Evolutionary conservation across 1,140 invertebrate genomes (phyloP).

Genomic region (Ptiloglossa arizonensis): DNA sequence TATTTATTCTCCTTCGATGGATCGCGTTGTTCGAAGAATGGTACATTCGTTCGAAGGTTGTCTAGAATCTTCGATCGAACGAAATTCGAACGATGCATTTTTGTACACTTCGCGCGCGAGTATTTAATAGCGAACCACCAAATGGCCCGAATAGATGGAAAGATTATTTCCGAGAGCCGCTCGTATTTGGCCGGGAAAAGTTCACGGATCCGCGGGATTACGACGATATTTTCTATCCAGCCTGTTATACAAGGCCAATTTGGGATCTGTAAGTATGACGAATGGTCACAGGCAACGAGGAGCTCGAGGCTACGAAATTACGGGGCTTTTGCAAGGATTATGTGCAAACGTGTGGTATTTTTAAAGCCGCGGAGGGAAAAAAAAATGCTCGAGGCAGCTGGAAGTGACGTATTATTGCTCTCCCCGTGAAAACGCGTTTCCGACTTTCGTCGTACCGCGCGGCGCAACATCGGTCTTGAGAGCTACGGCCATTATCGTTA

Average conservation of each 20-base stretch:
- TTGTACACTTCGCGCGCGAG: too few relatives aligned
- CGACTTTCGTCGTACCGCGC: neutral
- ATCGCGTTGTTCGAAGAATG: too few relatives aligned
- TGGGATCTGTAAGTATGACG: constrained; percentile 64
- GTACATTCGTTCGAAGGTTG: too few relatives aligned
- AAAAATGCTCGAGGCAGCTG: constrained; percentile 29
- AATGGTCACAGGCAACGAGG: constrained; percentile 42
- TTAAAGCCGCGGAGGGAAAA: constrained; percentile 33
- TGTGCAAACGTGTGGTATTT: constrained; percentile 58
- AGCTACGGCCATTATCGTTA: neutral
- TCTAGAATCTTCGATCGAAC: too few relatives aligned
- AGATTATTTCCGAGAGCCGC: constrained; percentile 9
- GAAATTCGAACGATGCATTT: too few relatives aligned
- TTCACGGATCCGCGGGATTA: constrained; percentile 50
- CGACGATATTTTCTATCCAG: constrained; percentile 49
- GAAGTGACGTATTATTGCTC: constrained; percentile 4
- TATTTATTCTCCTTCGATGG: too few relatives aligned
- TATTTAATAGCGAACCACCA: neutral
- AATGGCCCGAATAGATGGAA: neutral
- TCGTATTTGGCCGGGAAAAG: constrained; percentile 15
- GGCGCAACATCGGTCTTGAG: neutral
- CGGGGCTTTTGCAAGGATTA: constrained; percentile 60
- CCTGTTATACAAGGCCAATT: constrained; percentile 54
- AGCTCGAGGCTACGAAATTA: constrained; percentile 54
- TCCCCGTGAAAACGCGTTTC: neutral